A percentile compares a stretch with the other conserved stretches of the same genome.
Evolutionary conservation across 2,888 invertebrate genomes (phyloP).

Genomic region (Halictus quadricinctus): DNA sequence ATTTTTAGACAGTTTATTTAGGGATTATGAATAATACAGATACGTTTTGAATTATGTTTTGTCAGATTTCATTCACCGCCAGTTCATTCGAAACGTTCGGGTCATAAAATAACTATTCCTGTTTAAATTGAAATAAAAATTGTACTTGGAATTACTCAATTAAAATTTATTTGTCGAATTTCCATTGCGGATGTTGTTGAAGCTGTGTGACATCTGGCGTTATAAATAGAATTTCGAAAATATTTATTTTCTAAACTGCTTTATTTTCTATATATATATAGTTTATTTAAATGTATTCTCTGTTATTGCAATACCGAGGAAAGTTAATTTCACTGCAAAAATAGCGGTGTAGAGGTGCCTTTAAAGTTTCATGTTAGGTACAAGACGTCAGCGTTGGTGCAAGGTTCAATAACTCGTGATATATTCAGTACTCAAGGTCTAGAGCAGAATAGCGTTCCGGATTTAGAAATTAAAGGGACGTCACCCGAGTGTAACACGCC

Average conservation of each 20-base stretch:
- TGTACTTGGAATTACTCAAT: neutral
- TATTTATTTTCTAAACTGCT: neutral
- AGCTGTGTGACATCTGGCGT: neutral
- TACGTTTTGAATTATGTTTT: neutral
- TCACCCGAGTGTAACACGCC: no score
- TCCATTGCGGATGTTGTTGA: neutral
- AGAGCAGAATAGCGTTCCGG: neutral
- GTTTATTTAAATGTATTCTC: neutral
- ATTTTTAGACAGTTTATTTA: neutral
- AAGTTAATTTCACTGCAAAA: neutral
- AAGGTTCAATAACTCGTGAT: neutral
- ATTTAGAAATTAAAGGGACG: neutral
- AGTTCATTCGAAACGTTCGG: neutral
- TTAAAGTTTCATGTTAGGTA: neutral
- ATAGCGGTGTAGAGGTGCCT: neutral
- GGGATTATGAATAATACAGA: neutral
- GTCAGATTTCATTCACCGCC: neutral
- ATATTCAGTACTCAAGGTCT: neutral
- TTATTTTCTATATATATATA: neutral
- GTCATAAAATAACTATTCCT: no score
- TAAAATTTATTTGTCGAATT: neutral
- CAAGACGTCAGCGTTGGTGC: neutral
- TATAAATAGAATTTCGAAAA: neutral
- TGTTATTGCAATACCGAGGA: neutral
- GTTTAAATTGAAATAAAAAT: no score